Evolutionary conservation across 2,113 vertebrate genomes (phyloP).

Genomic region (Columbina picui): DNA sequence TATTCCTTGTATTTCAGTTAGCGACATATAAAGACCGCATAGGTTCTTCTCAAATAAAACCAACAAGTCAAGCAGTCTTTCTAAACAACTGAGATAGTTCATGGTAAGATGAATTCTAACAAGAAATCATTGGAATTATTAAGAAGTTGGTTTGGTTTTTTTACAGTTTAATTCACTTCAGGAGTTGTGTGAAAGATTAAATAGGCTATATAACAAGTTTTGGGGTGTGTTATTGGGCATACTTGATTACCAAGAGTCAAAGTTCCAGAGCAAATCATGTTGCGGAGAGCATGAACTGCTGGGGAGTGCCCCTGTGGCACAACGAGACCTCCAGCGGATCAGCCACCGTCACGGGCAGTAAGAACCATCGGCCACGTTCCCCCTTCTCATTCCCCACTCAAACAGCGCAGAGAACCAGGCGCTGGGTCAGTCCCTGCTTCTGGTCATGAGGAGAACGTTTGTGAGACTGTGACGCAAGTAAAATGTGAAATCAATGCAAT

Average conservation of each 20-base stretch:
- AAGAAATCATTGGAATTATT: neutral
- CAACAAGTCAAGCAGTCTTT: neutral
- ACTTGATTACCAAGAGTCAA: neutral
- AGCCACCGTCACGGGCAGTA: neutral
- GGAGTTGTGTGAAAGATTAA: neutral
- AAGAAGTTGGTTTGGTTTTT: neutral
- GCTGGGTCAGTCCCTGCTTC: neutral
- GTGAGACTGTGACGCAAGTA: neutral
- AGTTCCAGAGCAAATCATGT: neutral
- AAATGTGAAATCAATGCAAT: neutral
- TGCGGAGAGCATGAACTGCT: neutral
- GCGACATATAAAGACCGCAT: neutral
- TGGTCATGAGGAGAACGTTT: neutral
- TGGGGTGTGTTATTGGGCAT: neutral
- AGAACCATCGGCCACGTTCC: neutral
- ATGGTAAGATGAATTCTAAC: neutral
- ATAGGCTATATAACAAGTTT: neutral
- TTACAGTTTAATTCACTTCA: neutral
- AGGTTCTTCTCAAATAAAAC: neutral
- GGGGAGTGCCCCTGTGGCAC: neutral
- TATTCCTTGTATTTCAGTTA: conserved; percentile 42
- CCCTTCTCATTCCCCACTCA: neutral
- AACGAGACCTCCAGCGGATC: neutral
- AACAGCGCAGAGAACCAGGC: neutral
- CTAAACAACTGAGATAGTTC: neutral